Evolutionary conservation across 2,888 invertebrate species (phyloP).

Genomic region (Agrotis clavis): DNA sequence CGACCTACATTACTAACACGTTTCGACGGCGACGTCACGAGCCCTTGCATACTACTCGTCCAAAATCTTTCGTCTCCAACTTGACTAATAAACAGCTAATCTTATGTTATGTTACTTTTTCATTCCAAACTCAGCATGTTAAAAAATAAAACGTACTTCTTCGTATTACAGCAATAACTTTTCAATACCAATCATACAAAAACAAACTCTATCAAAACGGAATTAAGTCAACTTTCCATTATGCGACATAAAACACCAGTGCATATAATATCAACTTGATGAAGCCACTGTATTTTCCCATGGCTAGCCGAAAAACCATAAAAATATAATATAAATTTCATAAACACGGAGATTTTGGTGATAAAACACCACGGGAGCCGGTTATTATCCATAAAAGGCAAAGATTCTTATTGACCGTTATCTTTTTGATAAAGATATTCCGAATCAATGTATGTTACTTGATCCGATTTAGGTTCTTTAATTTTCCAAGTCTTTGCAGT

Average conservation of each 20-base stretch:
- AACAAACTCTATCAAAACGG: slow-evolving; percentile 4
- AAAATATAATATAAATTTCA: slow-evolving; percentile 72
- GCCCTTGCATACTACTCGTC: not conserved
- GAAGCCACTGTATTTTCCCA: slow-evolving; percentile 72
- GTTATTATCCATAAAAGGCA: slow-evolving; percentile 64
- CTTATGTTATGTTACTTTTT: slow-evolving; percentile 17
- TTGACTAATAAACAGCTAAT: slow-evolving; percentile 49
- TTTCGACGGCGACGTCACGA: not conserved
- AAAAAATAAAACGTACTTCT: slow-evolving; percentile 44
- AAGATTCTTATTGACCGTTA: slow-evolving; percentile 60
- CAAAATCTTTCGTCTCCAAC: not conserved
- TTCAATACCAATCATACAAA: not conserved
- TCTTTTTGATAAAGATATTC: slow-evolving; percentile 63
- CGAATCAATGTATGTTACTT: slow-evolving; percentile 35
- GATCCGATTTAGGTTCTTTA: slow-evolving; percentile 19
- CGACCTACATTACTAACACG: not conserved
- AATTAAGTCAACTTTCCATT: not conserved
- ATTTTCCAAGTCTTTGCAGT: not conserved
- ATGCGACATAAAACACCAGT: not conserved
- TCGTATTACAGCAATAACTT: slow-evolving; percentile 54
- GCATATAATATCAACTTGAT: slow-evolving; percentile 63
- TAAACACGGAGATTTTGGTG: slow-evolving; percentile 72
- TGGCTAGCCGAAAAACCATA: slow-evolving; percentile 64
- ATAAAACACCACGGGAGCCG: slow-evolving; percentile 74
- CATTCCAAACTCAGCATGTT: slow-evolving; percentile 56